Conservation (phyloP, 2,113 vertebrate species). For the Grantiella picta region DNA sequence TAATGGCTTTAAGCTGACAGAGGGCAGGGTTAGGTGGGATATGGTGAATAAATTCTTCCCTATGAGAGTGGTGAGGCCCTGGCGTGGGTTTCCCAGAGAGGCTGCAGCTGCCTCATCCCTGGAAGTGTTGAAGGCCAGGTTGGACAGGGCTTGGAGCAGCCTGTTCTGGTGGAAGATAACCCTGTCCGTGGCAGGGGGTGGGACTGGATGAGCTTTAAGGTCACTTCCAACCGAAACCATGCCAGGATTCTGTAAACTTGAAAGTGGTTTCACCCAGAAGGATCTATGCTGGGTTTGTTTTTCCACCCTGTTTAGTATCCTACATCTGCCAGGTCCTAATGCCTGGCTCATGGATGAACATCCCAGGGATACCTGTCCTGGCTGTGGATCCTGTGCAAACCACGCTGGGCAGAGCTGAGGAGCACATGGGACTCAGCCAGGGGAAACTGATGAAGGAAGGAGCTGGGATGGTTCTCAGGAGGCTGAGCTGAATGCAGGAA, state of each 20-base stretch:
- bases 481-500: neutral
- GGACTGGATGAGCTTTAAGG: neutral
- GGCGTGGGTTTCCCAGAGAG: neutral
- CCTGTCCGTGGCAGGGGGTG: neutral
- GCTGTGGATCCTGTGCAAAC: neutral
- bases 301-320: neutral
- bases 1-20: neutral
- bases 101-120: neutral
- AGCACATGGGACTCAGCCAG: neutral
- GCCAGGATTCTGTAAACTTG: neutral
- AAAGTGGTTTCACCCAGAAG: neutral
- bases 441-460: neutral
- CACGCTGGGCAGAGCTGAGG: neutral
- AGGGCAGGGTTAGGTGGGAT: neutral
- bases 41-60: neutral
- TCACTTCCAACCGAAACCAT: neutral
- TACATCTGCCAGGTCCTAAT: neutral
- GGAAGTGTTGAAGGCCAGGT: fast-evolving
- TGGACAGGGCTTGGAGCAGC: fast-evolving
- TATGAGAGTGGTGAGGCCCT: neutral
- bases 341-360: fast-evolving
- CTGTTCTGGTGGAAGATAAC: fast-evolving
- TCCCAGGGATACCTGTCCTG: neutral
- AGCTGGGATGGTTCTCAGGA: neutral
- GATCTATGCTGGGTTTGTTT: fast-evolving